Percentiles rank a stretch among this genome's conserved stretches.
Conservation (phyloP, 2,888 invertebrate species). For the Euclidia mi region DNA sequence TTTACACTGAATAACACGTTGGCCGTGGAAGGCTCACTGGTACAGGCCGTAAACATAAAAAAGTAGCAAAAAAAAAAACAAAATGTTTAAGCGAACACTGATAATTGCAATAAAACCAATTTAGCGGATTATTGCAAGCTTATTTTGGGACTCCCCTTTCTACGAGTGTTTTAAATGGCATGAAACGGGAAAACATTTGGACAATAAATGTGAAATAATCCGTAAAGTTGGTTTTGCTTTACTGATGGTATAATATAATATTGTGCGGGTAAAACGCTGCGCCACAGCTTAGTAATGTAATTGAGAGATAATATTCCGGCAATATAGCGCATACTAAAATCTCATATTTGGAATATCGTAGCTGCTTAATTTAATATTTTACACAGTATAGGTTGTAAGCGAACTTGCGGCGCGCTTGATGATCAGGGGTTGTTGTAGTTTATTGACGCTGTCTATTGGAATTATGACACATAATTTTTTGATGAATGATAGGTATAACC, state of each 20-base stretch:
- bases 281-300: neutral
- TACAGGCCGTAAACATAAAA: neutral
- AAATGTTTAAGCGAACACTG: conserved; percentile 3
- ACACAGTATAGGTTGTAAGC: too few species aligned
- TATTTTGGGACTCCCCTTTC: conserved; percentile 6
- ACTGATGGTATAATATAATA: conserved; percentile 41
- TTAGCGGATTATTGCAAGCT: conserved; percentile 18
- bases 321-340: too few species aligned
- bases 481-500: too few species aligned
- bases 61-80: neutral
- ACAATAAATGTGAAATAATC: conserved; percentile 22
- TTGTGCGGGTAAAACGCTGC: conserved; percentile 24
- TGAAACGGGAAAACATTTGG: conserved; percentile 9
- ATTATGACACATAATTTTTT: too few species aligned
- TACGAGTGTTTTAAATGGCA: conserved; percentile 18
- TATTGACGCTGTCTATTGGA: too few species aligned
- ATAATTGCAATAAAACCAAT: conserved; percentile 12
- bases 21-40: neutral
- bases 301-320: too few species aligned
- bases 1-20: neutral
- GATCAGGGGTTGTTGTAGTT: too few species aligned
- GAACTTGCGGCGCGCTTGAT: too few species aligned
- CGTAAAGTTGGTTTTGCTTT: conserved; percentile 21
- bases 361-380: too few species aligned
- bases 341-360: too few species aligned